Conservation (phyloP, 2,888 invertebrate species). For the Phortica magna region DNA sequence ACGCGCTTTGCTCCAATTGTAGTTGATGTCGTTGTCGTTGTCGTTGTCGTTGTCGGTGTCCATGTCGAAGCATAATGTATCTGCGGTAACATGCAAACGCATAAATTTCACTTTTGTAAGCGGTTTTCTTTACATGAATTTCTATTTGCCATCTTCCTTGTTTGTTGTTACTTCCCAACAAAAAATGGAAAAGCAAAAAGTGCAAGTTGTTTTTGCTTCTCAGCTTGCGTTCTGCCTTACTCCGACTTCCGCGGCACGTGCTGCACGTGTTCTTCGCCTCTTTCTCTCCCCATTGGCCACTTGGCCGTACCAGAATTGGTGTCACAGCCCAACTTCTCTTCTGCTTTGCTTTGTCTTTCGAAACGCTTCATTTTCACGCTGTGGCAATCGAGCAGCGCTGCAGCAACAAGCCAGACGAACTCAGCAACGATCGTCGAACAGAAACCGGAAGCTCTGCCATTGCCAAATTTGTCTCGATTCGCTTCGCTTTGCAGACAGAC, state of each 20-base stretch:
- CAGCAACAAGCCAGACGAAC: too few relatives aligned
- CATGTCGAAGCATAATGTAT: neutral
- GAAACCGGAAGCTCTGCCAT: slow-evolving; percentile 17
- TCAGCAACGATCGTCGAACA: too few relatives aligned
- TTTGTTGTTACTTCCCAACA: neutral
- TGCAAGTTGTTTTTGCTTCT: neutral
- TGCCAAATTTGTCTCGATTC: slow-evolving; percentile 30
- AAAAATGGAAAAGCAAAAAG: too few relatives aligned
- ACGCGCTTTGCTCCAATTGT: slow-evolving; percentile 44
- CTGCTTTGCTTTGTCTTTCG: neutral
- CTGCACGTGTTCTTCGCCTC: neutral
- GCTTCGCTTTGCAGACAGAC: slow-evolving; percentile 24
- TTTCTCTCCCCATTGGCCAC: neutral
- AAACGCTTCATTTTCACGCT: neutral
- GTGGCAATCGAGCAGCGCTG: neutral
- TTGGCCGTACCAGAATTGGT: slow-evolving; percentile 7
- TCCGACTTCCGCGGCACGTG: slow-evolving; percentile 27
- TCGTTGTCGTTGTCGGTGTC: neutral
- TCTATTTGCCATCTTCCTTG: neutral
- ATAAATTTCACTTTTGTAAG: slow-evolving; percentile 4
- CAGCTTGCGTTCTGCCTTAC: neutral
- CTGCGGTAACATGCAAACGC: neutral
- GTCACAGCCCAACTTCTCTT: slow-evolving; percentile 10
- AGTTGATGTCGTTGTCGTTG: slow-evolving; percentile 52
- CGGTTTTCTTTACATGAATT: slow-evolving; percentile 6